Conservation (phyloP, 2,797 vertebrate genomes). For the Menidia menidia region DNA sequence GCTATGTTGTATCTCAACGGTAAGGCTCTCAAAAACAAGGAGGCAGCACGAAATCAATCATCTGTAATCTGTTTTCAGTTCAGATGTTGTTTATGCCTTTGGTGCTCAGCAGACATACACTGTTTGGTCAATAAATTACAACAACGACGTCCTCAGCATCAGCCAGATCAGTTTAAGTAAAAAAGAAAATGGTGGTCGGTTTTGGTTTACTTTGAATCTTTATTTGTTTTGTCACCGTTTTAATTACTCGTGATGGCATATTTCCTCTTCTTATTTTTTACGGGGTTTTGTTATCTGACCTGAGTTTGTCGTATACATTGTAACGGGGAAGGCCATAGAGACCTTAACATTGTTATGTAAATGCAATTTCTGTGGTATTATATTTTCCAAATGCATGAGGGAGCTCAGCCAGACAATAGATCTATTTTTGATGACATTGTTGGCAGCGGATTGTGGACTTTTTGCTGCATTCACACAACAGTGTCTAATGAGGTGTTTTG, state of each 20-base stretch:
- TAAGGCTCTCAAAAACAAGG: no score
- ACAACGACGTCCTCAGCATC: neutral
- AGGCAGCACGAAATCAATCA: neutral
- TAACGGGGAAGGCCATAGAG: neutral
- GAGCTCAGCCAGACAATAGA: neutral
- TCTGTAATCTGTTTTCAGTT: neutral
- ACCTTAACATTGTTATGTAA: neutral
- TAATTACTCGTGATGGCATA: neutral
- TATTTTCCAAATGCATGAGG: neutral
- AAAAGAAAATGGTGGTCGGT: neutral
- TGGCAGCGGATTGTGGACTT: neutral
- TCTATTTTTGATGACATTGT: neutral
- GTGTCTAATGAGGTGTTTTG: neutral
- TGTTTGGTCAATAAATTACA: neutral
- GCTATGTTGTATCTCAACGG: neutral
- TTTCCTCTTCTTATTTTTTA: neutral
- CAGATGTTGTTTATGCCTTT: neutral
- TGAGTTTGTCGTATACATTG: neutral
- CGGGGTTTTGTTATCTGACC: neutral
- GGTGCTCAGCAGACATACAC: neutral
- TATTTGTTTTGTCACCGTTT: neutral
- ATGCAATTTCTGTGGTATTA: neutral
- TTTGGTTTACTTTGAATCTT: neutral
- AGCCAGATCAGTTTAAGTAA: no score
- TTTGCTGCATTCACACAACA: neutral